Percentiles rank a stretch among this genome's conserved stretches.
phyloP scores from a whole-genome alignment of 1,140 invertebrate species.

The Drosophila nasuta region DNA sequence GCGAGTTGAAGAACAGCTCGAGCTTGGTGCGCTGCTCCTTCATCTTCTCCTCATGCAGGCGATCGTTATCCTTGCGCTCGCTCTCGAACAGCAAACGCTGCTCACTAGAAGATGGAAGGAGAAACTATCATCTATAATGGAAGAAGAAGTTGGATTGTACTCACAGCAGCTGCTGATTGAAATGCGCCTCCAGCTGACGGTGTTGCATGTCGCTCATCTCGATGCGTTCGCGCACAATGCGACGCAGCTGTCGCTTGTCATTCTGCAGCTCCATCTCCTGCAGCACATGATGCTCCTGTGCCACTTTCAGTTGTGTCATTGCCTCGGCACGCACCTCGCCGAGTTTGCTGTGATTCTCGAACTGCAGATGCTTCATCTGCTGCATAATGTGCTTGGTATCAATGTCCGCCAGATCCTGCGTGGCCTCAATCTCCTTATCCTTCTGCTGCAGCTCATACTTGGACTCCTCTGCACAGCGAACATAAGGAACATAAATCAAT shows the following conservation, averaged over 20 bases:
- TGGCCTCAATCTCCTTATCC: conserved; percentile 95
- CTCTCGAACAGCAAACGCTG: conserved; percentile 86
- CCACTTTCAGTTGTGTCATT: conserved; percentile 90
- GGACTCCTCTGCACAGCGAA: conserved; percentile 59
- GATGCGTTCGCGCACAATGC: conserved; percentile 90
- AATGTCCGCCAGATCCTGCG: conserved; percentile 93
- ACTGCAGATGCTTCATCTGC: conserved; percentile 96
- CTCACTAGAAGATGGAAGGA: conserved; percentile 39
- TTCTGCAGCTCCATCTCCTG: conserved; percentile 91
- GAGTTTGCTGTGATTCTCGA: conserved; percentile 93
- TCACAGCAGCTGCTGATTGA: conserved; percentile 88
- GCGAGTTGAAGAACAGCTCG: conserved; percentile 90
- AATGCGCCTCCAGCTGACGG: conserved; percentile 79
- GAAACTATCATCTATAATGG: no score
- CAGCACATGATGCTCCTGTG: conserved; percentile 90
- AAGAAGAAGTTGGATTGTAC: conserved; percentile 17
- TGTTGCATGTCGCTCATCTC: conserved; percentile 79
- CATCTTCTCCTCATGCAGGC: conserved; percentile 93
- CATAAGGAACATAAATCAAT: no score
- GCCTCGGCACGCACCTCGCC: conserved; percentile 87
- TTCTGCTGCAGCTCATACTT: conserved; percentile 88
- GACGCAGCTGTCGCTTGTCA: conserved; percentile 92
- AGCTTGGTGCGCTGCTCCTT: conserved; percentile 90
- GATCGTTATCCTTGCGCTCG: conserved; percentile 91
- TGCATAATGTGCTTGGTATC: conserved; percentile 95